phyloP scores from a whole-genome alignment of 2,888 invertebrate species.

The Euclidia mi region DNA sequence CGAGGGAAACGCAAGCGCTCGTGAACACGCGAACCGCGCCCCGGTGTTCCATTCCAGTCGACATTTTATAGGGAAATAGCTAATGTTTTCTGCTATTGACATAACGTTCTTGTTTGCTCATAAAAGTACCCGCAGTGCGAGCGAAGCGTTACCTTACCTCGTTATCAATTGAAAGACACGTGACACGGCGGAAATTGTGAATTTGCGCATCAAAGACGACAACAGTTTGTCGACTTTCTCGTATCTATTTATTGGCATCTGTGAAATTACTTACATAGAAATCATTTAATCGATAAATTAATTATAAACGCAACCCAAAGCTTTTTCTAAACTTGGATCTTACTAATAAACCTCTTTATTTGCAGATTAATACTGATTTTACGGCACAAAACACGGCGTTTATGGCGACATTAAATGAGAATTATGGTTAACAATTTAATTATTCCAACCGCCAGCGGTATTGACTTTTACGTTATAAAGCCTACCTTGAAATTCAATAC shows the following conservation, averaged over 20 bases:
- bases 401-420: slow-evolving; percentile 7
- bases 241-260: background rate
- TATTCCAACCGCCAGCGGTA: background rate
- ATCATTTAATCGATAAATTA: background rate
- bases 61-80: slow-evolving; percentile 66
- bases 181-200: slow-evolving; percentile 43
- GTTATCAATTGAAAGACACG: slow-evolving; percentile 53
- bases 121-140: slow-evolving; percentile 47
- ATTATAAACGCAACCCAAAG: background rate
- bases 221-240: slow-evolving; percentile 4
- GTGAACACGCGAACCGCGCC: slow-evolving; percentile 77
- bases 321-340: background rate
- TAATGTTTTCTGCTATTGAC: slow-evolving; percentile 67
- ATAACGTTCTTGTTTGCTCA: slow-evolving; percentile 58
- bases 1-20: slow-evolving; percentile 63
- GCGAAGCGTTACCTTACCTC: slow-evolving; percentile 42
- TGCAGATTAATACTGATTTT: background rate
- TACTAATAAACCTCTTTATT: slow-evolving; percentile 1
- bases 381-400: background rate
- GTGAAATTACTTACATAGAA: background rate
- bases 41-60: slow-evolving; percentile 50
- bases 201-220: slow-evolving; percentile 21
- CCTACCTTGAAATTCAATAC: too few species aligned
- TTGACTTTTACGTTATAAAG: too few species aligned
- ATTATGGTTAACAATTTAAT: slow-evolving; percentile 4